These are phyloP conservation scores for Amblyjoppa fuscipennis DNA, from an alignment of 2,888 invertebrate genomes.

Conservation along the genomic window DNA sequence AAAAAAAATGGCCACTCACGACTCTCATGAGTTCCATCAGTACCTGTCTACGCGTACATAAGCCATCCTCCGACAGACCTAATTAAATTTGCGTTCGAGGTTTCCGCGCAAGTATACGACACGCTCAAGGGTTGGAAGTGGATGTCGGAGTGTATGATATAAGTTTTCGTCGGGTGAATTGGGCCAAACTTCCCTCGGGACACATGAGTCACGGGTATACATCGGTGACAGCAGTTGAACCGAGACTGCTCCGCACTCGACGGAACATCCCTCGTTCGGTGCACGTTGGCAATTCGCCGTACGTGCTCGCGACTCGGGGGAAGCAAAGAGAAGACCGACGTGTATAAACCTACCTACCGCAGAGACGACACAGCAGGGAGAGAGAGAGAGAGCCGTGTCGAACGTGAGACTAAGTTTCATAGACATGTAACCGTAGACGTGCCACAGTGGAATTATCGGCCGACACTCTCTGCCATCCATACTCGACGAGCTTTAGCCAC, in stretches of 20 bases:
- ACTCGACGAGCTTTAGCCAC: constrained; percentile 45
- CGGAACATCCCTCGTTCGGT: constrained; percentile 21
- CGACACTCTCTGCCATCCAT: neutral
- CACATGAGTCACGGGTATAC: constrained; percentile 25
- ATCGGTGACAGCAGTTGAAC: constrained; percentile 35
- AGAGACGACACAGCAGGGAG: neutral
- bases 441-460: constrained; percentile 32
- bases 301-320: constrained; percentile 44
- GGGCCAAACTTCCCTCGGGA: constrained; percentile 34
- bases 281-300: constrained; percentile 36
- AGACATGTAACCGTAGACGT: constrained; percentile 39
- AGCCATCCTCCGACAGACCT: neutral
- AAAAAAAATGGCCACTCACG: neutral
- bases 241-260: constrained; percentile 26
- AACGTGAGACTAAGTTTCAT: constrained; percentile 38
- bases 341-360: neutral
- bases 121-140: neutral
- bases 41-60: neutral
- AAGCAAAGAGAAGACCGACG: constrained; percentile 11
- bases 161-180: constrained; percentile 35
- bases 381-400: constrained; percentile 9
- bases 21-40: neutral
- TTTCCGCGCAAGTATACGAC: neutral
- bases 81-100: constrained; percentile 8
- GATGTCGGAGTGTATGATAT: constrained; percentile 30